Percentiles rank a stretch among this genome's conserved stretches.
Evolutionary conservation across 2,113 vertebrate species (phyloP).

Genomic region (Leuciscus idus): DNA sequence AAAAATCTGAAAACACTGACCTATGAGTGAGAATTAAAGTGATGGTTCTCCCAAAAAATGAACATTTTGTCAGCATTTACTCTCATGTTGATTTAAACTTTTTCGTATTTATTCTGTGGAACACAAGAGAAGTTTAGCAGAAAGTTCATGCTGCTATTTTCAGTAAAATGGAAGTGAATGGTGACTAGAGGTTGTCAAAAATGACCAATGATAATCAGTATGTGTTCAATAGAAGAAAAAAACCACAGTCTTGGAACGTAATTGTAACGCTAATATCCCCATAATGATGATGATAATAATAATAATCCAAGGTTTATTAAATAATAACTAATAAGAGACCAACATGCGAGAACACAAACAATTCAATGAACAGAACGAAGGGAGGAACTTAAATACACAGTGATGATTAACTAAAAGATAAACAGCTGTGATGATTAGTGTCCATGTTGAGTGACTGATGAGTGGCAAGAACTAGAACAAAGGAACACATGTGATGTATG

Average conservation of each 20-base stretch:
- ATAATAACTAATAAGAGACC: no score
- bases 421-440: no score
- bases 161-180: neutral
- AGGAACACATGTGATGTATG: no score
- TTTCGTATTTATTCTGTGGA: neutral
- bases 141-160: neutral
- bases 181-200: neutral
- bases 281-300: no score
- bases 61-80: neutral
- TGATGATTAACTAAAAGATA: no score
- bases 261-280: no score
- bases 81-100: neutral
- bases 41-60: neutral
- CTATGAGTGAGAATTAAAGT: neutral
- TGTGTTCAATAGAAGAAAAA: neutral
- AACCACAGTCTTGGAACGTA: neutral
- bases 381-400: no score
- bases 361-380: no score
- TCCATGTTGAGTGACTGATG: no score
- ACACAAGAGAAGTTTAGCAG: neutral
- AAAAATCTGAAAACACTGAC: neutral
- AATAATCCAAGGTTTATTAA: no score
- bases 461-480: no score
- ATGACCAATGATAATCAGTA: neutral
- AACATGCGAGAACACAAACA: no score